A percentile compares a stretch with the other conserved stretches of the same genome.
These are phyloP conservation scores for Spodoptera littoralis DNA, from an alignment of 2,888 invertebrate species.

Conservation along the genomic window DNA sequence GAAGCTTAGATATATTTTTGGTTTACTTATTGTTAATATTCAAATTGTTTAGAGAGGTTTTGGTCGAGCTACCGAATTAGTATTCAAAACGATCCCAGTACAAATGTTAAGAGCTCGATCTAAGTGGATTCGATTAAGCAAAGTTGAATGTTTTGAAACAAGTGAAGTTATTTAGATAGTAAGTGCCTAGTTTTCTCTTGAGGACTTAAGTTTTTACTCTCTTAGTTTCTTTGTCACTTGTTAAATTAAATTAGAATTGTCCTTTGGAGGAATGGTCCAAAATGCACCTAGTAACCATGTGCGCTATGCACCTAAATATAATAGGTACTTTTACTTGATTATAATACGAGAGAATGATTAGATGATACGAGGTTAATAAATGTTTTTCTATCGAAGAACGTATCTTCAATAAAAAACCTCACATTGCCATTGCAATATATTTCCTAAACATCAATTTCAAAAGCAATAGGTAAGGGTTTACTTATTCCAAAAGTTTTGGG, in stretches of 20 bases:
- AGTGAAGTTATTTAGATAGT: conserved; percentile 17
- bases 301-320: too few relatives aligned
- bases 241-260: too few relatives aligned
- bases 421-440: conserved; percentile 14
- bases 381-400: neutral
- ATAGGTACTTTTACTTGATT: too few relatives aligned
- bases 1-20: neutral
- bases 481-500: conserved; percentile 1
- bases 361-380: neutral
- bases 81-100: conserved; percentile 13
- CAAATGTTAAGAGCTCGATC: conserved; percentile 10
- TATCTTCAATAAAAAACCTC: neutral
- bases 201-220: conserved; percentile 14
- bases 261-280: too few relatives aligned
- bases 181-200: conserved; percentile 13
- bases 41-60: conserved; percentile 1
- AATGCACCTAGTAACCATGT: too few relatives aligned
- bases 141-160: conserved; percentile 19
- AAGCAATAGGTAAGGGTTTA: conserved; percentile 4
- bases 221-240: conserved; percentile 21
- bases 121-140: conserved; percentile 25
- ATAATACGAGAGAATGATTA: too few relatives aligned
- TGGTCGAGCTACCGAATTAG: neutral
- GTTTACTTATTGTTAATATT: conserved; percentile 11
- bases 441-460: conserved; percentile 6